A percentile compares a stretch with the other conserved stretches of the same genome.
Evolutionary conservation across 2,113 vertebrate species (phyloP).

Genomic region (Cryptotis parvus): DNA sequence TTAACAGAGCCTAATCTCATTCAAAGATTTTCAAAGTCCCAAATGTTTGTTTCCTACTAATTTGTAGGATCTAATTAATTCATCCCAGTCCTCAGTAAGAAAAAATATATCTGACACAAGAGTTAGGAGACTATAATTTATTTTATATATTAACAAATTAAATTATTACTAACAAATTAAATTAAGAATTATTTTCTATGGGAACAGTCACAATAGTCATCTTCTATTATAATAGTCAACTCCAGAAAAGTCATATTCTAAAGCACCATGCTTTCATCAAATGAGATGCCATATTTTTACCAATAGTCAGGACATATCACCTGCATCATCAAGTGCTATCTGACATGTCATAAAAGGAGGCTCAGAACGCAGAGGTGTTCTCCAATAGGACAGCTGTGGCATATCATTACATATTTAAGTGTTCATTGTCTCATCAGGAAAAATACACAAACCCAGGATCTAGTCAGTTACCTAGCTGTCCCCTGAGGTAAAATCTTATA

Average conservation of each 20-base stretch:
- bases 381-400: neutral
- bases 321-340: slow-evolving; percentile 46
- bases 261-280: slow-evolving; percentile 68
- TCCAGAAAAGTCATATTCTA: neutral
- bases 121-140: slow-evolving; percentile 57
- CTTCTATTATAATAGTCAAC: no score
- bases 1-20: neutral
- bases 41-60: neutral
- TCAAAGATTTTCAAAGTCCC: slow-evolving; percentile 35
- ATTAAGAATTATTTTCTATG: slow-evolving; percentile 56
- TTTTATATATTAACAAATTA: slow-evolving; percentile 28
- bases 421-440: slow-evolving; percentile 19
- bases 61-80: neutral
- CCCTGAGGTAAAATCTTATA: slow-evolving; percentile 53
- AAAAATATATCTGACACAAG: slow-evolving; percentile 15
- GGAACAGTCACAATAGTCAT: slow-evolving; percentile 61
- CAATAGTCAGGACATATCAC: slow-evolving; percentile 18
- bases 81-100: neutral
- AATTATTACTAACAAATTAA: slow-evolving; percentile 21
- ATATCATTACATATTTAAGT: neutral
- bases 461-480: slow-evolving; percentile 12
- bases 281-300: slow-evolving; percentile 49
- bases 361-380: slow-evolving; percentile 64
- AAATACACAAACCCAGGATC: neutral
- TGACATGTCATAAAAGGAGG: slow-evolving; percentile 36